These are phyloP conservation scores for Ophraella communa DNA, from an alignment of 2,888 invertebrate species.

Conservation along the genomic window DNA sequence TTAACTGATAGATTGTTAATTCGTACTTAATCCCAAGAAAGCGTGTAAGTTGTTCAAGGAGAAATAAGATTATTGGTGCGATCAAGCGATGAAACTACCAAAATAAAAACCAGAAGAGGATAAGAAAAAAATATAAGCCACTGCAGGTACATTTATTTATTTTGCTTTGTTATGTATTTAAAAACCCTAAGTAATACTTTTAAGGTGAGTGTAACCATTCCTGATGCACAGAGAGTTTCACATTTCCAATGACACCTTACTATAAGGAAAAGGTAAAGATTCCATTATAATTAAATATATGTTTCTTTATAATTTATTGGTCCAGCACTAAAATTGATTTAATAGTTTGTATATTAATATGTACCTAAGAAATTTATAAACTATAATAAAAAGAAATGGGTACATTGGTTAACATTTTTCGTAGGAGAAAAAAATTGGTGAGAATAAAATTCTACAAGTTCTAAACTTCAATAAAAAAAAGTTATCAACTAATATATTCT, in stretches of 20 bases:
- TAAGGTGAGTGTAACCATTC: constrained; percentile 1
- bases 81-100: constrained; percentile 26
- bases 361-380: too few species aligned
- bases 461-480: background rate
- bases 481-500: background rate
- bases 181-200: background rate
- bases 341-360: too few species aligned
- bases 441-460: too few species aligned
- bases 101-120: constrained; percentile 16
- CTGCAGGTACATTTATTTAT: constrained; percentile 19
- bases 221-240: constrained; percentile 35
- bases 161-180: background rate
- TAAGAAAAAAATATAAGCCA: constrained; percentile 20
- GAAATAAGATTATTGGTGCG: constrained; percentile 14
- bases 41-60: constrained; percentile 5
- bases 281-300: constrained; percentile 29
- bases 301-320: constrained; percentile 31
- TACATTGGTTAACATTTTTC: too few species aligned
- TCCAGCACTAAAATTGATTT: constrained; percentile 8
- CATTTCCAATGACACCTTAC: constrained; percentile 64
- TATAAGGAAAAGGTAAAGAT: constrained; percentile 59
- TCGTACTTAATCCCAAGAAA: background rate
- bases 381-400: too few species aligned
- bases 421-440: too few species aligned
- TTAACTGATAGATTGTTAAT: background rate